Percentiles rank a stretch among this genome's conserved stretches.
Evolutionary conservation across 2,888 invertebrate genomes (phyloP).

Genomic region (Melanophora roralis): DNA sequence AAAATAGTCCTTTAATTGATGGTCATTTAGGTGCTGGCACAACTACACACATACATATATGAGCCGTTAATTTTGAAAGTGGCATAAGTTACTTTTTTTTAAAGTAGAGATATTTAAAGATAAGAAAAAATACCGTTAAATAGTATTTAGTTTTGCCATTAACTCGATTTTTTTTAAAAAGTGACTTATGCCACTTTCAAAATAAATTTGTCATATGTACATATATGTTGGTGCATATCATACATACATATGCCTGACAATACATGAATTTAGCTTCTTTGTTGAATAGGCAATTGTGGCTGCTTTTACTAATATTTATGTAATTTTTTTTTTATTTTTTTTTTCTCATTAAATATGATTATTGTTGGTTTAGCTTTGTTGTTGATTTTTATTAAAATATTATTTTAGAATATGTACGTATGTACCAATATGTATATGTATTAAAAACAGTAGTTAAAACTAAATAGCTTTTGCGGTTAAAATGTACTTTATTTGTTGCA

Average conservation of each 20-base stretch:
- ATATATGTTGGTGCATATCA: too few species aligned
- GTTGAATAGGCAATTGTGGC: constrained; percentile 36
- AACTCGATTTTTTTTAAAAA: too few species aligned
- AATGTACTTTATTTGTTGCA: not conserved
- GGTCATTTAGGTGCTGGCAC: constrained; percentile 30
- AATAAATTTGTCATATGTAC: too few species aligned
- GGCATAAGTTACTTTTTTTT: too few species aligned
- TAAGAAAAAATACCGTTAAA: too few species aligned
- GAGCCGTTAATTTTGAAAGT: too few species aligned
- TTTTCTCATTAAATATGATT: not conserved
- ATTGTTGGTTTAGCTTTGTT: constrained; percentile 20
- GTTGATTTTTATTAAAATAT: constrained; percentile 6
- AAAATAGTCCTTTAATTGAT: constrained; percentile 54
- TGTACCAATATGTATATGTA: too few species aligned
- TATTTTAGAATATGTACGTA: constrained; percentile 25
- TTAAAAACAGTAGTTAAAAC: constrained; percentile 3
- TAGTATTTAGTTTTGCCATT: too few species aligned
- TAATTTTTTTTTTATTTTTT: constrained; percentile 13
- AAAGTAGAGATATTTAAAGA: too few species aligned
- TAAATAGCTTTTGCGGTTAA: not conserved
- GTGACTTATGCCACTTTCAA: too few species aligned
- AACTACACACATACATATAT: too few species aligned
- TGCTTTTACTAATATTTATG: constrained; percentile 40
- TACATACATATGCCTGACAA: too few species aligned
- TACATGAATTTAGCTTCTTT: not conserved